These are phyloP conservation scores for Cyprinodon diabolis DNA, from an alignment of 2,797 vertebrate genomes.

Conservation along the genomic window DNA sequence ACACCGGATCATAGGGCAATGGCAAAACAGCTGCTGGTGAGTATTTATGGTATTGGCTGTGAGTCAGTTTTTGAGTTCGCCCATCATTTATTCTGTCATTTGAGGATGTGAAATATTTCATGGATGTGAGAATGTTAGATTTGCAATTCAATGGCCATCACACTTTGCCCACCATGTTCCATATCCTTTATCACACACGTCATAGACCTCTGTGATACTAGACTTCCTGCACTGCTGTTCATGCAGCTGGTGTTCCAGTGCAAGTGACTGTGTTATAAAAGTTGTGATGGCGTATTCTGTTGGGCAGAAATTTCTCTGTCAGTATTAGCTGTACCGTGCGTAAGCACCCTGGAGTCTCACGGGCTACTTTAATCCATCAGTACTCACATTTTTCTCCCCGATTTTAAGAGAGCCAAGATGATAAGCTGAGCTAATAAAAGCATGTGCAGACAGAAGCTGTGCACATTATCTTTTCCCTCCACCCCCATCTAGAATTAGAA, in stretches of 20 bases:
- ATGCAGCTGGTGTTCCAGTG: not conserved
- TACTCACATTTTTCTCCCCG: constrained; percentile 35
- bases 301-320: constrained; percentile 6
- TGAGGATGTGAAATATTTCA: not conserved
- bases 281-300: constrained; percentile 14
- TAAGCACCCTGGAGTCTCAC: constrained; percentile 30
- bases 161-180: constrained; percentile 48
- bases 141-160: constrained; percentile 56
- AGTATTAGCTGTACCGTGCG: constrained; percentile 47
- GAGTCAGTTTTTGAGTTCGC: constrained; percentile 55
- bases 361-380: constrained; percentile 55
- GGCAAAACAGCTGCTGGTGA: constrained; percentile 66
- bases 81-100: constrained; percentile 23
- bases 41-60: constrained; percentile 34
- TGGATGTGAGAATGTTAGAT: constrained; percentile 26
- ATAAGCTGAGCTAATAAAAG: constrained; percentile 70
- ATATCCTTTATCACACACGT: constrained; percentile 45
- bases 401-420: constrained; percentile 41
- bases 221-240: constrained; percentile 36
- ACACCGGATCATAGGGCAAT: constrained; percentile 18
- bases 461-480: constrained; percentile 63
- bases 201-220: constrained; percentile 29
- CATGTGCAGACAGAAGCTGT: constrained; percentile 58
- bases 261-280: constrained; percentile 29
- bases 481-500: constrained; percentile 69